phyloP scores from a whole-genome alignment of 1,140 invertebrate genomes.

The Alviniconcha marisindica region DNA sequence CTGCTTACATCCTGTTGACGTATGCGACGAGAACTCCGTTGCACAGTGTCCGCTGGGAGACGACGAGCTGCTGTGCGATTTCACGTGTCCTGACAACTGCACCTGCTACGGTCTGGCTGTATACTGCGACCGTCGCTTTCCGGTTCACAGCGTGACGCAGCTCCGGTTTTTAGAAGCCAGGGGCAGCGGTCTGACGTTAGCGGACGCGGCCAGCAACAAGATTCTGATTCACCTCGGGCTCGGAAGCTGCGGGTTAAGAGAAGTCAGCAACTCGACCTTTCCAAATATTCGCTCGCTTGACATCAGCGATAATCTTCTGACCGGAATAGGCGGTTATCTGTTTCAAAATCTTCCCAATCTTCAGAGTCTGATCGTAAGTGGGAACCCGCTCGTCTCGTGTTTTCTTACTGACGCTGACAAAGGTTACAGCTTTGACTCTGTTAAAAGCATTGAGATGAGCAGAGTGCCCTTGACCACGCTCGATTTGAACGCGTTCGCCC shows the following conservation, averaged over 20 bases:
- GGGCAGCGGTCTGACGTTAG: not conserved
- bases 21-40: slow-evolving; percentile 37
- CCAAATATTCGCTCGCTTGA: not conserved
- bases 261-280: not conserved
- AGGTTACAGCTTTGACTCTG: not conserved
- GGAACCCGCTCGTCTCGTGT: not conserved
- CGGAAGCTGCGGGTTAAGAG: not conserved
- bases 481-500: not conserved
- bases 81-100: slow-evolving; percentile 19
- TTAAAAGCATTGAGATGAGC: not conserved
- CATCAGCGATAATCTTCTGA: not conserved
- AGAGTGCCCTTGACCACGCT: not conserved
- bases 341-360: not conserved
- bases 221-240: not conserved
- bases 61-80: slow-evolving; percentile 25
- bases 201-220: not conserved
- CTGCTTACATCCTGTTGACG: slow-evolving; percentile 23
- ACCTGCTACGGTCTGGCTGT: slow-evolving; percentile 13
- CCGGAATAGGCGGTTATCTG: not conserved
- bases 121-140: not conserved
- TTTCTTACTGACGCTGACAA: not conserved
- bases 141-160: not conserved
- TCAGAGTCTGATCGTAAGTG: not conserved
- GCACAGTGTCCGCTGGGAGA: slow-evolving; percentile 29
- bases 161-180: not conserved